Evolutionary conservation across 1,140 invertebrate species (phyloP), one percentile per base, ranked within the genome.

Genomic region (Drosophila subpulchrella): DNA sequence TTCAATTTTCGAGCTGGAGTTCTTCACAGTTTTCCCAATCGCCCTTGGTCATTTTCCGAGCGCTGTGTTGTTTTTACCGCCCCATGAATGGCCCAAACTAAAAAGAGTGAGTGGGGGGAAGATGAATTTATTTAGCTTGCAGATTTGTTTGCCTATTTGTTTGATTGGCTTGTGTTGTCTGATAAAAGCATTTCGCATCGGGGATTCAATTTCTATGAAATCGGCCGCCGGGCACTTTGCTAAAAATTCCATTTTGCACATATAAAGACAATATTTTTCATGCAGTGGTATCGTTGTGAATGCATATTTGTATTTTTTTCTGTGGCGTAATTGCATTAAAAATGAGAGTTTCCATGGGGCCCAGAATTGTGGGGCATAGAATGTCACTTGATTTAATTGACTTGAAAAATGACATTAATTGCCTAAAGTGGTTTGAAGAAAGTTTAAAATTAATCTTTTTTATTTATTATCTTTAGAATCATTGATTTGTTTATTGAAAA

Each of bases 121-220:
- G 44, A 67, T 73, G 70, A 68, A 67, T 81, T 81, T 82, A 78
- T 81, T 74, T 81, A 53, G 67, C 57, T 59, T 78, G 44, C 60
- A 72, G 78, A 36, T 82, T 59, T 67, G 74, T 68, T 82, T 81
- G 58, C 76, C 79, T 82, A 78, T 81, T 81, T 78, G 71, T 78
- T 82, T 82, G 79, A 81, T 81, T 81, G 79, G 68, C 61, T 68
- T 42, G 47, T 39, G 67, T 67, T 67, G 50, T 44, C 30, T 59
- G 54, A 66, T 68, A 78, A 78, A 82, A 82, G 67, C 73, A 27
- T 78, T 73, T 66, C 47, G 48, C 51, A 61, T 56, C 17, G 42
- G 39, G 51, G 42, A 80, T 70, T 79, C 70, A 56, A 75, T 80
- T 62, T 81, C 66, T 75, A 41, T 46, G 34, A 56, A 71, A 34